Base-by-base conservation (phyloP, 92 coral and sea anemone species). In the Anthopleura xanthogrammica region DNA sequence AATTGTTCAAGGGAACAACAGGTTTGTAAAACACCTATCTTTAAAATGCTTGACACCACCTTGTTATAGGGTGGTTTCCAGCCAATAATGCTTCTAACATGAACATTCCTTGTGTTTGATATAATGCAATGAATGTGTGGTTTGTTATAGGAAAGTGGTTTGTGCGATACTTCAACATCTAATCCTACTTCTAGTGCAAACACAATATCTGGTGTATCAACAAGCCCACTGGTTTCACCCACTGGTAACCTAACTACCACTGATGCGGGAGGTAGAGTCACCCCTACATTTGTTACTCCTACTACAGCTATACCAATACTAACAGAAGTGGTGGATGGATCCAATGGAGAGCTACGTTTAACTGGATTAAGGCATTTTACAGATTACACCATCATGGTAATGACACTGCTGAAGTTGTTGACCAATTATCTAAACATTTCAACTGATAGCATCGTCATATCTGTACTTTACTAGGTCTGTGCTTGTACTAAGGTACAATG, bases 401-500 rank as follows among this genome's bases (percentile, higher is more conserved):
- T 20, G 64, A 60, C 7, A 36, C 12, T 29, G 5, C 11, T n/a
- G 11, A 20, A 20, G 50, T 46, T 46, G 50, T n/a, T 9, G 29
- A 62, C 39, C 36, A 20, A 8, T 62, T 14, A 20, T 22, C 11
- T 73, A 46, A 46, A 46, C 0, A 46, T 60, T 7, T 3, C 39
- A 19, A 60, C 72, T 3, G 2, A 60, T 12, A 12, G n/a, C 4
- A 7, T 41, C 70, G 11, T 36, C 46, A 22, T 72, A 52, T 82
- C 16, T 58, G 52, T 79, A 2, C 41, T 65, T 57, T 52, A 48
- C 6, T 12, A 93, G 97, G 94, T 93, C 19, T 93, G 97, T 87
- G 97, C 97, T 7, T 93, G 97, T 55, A 93, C 94, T 29, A 84
- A 70, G 36, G 92, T 85, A 20, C 93, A 92, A 4, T 93, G 97